Evolutionary conservation across 2,113 vertebrate species (phyloP), one percentile per base, ranked within the genome.

Genomic region (Irena cyanogastra): DNA sequence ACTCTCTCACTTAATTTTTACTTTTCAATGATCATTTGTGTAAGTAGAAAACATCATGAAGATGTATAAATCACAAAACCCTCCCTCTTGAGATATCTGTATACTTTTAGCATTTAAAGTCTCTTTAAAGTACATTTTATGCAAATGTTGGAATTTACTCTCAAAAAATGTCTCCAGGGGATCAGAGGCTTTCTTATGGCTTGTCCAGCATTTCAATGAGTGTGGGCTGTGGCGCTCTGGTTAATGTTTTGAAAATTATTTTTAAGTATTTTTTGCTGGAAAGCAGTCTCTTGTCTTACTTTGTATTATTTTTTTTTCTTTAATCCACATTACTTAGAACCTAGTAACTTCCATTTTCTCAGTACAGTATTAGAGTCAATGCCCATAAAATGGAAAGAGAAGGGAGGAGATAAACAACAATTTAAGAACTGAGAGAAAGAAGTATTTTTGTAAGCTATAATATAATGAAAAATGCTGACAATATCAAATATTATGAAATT

Each of bases 251-350:
- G 7, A 39, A 16, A 33, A 33, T 35, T 47, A 22, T 41, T 77
- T 18, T 39, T 5, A 28, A 16, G 8, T 15, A 3, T 41, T 37
- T 70, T 54, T 28, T 13, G 9, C 21, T 0, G 2, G 4, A 31
- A 75, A 27, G 6, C 4, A 64, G 6, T 33, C 10, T 45, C 2
- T 54, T 13, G 5, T 69, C 7, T 26, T 41, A 10, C 10, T 72
- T 83, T 10, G 4, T 31, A 8, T 52, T 86, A 3, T 42, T 10
- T 20, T 59, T 33, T 70, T 44, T 72, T n/a, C 3, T 53, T 64
- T 27, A 37, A 37, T 57, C 17, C 30, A 9, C 4, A 23, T 39
- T 45, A 21, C 0, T 1, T 10, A 57, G 45, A 54, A 78, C 9
- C 4, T 41, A 39, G 17, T 26, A 71, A 18, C 9, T 87, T 70